A percentile compares a stretch with the other conserved stretches of the same genome.
Evolutionary conservation across 2,888 invertebrate species (phyloP).

Genomic region (Parthenolecanium corni): DNA sequence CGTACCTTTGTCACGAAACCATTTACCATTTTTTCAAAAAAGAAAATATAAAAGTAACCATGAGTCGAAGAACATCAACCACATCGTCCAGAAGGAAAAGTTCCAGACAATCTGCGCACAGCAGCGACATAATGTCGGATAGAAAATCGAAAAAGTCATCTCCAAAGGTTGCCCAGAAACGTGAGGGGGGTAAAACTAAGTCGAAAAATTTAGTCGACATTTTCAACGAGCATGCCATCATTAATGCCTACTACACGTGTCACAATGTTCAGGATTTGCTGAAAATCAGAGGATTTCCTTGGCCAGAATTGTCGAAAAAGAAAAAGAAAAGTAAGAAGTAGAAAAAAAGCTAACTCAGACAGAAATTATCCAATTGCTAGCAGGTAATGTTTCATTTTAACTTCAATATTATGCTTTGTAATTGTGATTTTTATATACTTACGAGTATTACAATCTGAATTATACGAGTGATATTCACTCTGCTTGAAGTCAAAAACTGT

Average conservation of each 20-base stretch:
- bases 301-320: conserved; percentile 77
- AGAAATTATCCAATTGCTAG: no score
- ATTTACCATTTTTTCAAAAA: not conserved
- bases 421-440: no score
- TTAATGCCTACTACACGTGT: conserved; percentile 85
- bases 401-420: no score
- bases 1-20: not conserved
- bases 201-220: conserved; percentile 68
- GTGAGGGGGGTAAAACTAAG: conserved; percentile 39
- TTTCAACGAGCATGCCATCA: conserved; percentile 80
- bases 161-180: conserved; percentile 24
- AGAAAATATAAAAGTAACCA: conserved; percentile 3
- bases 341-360: not conserved
- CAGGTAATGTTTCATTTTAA: no score
- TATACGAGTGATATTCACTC: no score
- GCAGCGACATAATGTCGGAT: no score
- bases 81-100: not conserved
- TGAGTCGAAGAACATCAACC: not conserved
- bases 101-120: not conserved
- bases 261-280: conserved; percentile 85
- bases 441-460: no score
- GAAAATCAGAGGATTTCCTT: conserved; percentile 74
- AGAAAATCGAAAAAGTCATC: conserved; percentile 24
- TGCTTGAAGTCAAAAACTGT: no score
- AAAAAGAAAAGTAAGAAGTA: conserved; percentile 62